These are phyloP conservation scores for Brachyptera putata DNA, from an alignment of 2,888 invertebrate genomes.

Conservation along the genomic window DNA sequence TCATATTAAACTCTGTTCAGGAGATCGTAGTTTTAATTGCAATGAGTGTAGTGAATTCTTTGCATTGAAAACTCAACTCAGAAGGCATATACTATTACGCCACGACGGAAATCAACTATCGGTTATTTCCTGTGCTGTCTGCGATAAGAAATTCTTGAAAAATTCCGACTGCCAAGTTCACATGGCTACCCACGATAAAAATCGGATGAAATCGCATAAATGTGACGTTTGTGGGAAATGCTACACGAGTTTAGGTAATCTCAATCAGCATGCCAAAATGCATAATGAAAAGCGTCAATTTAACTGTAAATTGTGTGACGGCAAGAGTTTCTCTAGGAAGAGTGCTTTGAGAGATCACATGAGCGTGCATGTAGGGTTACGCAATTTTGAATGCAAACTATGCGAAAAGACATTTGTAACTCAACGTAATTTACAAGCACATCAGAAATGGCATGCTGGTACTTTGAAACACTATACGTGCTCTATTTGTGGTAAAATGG, in stretches of 20 bases:
- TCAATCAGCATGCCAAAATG: conserved; percentile 32
- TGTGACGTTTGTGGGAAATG: conserved; percentile 33
- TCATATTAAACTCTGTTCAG: conserved; percentile 30
- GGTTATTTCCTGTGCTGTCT: conserved; percentile 29
- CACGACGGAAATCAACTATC: conserved; percentile 28
- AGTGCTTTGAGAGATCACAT: conserved; percentile 28
- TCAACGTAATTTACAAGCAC: conserved; percentile 26
- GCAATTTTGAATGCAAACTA: conserved; percentile 28
- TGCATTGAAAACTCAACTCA: conserved; percentile 24
- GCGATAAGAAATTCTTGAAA: conserved; percentile 32
- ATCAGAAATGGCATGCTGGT: conserved; percentile 29
- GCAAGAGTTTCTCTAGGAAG: conserved; percentile 31
- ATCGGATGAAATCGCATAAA: conserved; percentile 31
- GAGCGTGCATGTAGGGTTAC: conserved; percentile 28
- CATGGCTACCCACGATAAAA: conserved; percentile 29
- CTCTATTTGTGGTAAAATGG: conserved; percentile 30
- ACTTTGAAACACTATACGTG: conserved; percentile 29
- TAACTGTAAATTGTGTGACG: conserved; percentile 31
- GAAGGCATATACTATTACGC: conserved; percentile 22
- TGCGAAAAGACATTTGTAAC: conserved; percentile 31
- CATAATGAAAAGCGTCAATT: conserved; percentile 30
- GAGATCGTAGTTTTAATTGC: conserved; percentile 28
- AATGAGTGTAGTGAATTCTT: conserved; percentile 30
- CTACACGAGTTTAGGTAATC: conserved; percentile 32
- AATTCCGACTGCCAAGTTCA: conserved; percentile 31